Evolutionary conservation across 2,113 vertebrate genomes (phyloP).

Genomic region (Crotalus tigris): DNA sequence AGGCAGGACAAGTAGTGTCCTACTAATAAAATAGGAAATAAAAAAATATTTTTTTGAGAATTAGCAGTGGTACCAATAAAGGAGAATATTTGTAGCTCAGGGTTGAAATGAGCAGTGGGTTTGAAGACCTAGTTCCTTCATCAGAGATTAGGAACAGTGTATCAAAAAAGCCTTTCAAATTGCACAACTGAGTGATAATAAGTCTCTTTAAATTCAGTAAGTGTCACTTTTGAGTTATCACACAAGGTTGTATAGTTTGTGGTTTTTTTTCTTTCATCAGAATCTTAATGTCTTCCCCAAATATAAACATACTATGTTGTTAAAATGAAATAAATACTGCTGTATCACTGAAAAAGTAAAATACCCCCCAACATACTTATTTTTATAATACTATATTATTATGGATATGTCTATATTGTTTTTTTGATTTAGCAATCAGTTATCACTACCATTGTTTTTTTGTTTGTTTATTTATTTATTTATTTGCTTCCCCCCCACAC

Average conservation of each 20-base stretch:
- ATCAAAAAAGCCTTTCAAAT: too few relatives aligned
- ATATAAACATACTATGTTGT: neutral
- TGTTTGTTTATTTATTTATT: too few relatives aligned
- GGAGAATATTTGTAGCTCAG: too few relatives aligned
- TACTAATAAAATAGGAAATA: too few relatives aligned
- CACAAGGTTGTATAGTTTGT: too few relatives aligned
- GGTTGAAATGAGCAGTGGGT: too few relatives aligned
- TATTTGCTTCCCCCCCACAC: too few relatives aligned
- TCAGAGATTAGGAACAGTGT: too few relatives aligned
- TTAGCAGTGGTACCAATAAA: too few relatives aligned
- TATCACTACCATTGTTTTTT: neutral
- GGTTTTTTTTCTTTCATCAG: neutral
- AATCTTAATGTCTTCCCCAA: slow-evolving; percentile 11
- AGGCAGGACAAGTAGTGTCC: too few relatives aligned
- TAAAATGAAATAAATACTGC: neutral
- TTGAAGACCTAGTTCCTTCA: too few relatives aligned
- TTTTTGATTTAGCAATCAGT: neutral
- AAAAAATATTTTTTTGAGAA: too few relatives aligned
- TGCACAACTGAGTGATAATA: neutral
- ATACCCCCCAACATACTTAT: neutral
- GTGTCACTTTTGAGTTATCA: neutral
- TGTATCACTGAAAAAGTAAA: slow-evolving; percentile 2
- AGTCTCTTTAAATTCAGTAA: neutral
- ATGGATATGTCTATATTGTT: neutral
- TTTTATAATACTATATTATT: slow-evolving; percentile 11